Conservation (phyloP, 2,797 vertebrate genomes). For the Scarus forsteni region DNA sequence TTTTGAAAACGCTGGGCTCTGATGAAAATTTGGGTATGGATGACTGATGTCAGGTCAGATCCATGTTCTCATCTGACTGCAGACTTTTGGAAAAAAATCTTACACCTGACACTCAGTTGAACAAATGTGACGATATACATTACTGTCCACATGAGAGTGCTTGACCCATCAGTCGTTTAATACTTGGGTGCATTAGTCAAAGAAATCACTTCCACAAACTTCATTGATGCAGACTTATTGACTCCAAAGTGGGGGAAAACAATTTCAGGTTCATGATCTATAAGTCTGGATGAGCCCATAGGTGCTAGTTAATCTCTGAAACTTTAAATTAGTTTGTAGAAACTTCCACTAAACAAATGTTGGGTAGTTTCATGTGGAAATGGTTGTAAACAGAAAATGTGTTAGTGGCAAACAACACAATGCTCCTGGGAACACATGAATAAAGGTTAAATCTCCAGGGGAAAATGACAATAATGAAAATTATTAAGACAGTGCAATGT, state of each 20-base stretch:
- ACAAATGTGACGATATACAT: slow-evolving; percentile 17
- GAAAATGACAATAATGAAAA: slow-evolving; percentile 15
- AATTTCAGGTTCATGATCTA: slow-evolving; percentile 62
- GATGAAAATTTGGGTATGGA: slow-evolving; percentile 19
- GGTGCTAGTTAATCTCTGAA: slow-evolving; percentile 53
- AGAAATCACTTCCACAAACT: slow-evolving; percentile 55
- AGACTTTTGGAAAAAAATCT: slow-evolving; percentile 4
- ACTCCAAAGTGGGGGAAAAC: slow-evolving; percentile 45
- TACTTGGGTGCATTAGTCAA: slow-evolving; percentile 19
- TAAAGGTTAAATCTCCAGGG: background rate
- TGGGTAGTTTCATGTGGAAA: slow-evolving; percentile 5
- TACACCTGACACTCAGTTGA: too few relatives aligned
- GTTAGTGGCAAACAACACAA: slow-evolving; percentile 12
- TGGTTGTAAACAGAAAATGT: slow-evolving; percentile 25
- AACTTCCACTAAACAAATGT: slow-evolving; percentile 45
- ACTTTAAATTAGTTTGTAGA: slow-evolving; percentile 72
- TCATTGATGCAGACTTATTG: slow-evolving; percentile 46
- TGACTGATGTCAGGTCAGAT: slow-evolving; percentile 9
- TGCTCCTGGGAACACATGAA: slow-evolving; percentile 14
- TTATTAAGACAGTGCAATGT: slow-evolving; percentile 4
- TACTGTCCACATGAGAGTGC: slow-evolving; percentile 25
- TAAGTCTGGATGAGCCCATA: slow-evolving; percentile 49
- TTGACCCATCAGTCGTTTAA: slow-evolving; percentile 37
- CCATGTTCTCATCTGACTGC: background rate
- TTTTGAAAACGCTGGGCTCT: slow-evolving; percentile 12